A percentile compares a stretch with the other conserved stretches of the same genome.
Conservation (phyloP, 2,888 invertebrate genomes). For the Noctua janthe region DNA sequence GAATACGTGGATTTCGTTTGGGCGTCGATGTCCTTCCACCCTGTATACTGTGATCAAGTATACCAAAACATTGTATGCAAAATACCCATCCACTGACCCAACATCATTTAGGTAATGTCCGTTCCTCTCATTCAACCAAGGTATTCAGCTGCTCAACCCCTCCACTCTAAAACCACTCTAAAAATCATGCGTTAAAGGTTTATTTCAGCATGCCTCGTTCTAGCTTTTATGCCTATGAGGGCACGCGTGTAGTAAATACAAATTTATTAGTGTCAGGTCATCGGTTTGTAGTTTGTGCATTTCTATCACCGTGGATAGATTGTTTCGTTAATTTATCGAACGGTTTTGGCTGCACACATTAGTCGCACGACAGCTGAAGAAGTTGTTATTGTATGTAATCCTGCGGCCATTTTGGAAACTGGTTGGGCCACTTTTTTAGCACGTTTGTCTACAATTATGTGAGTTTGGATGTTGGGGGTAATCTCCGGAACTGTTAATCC, state of each 20-base stretch:
- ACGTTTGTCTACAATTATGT: not conserved
- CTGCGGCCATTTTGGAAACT: not conserved
- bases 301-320: constrained; percentile 54
- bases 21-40: not conserved
- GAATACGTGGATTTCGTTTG: not conserved
- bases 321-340: constrained; percentile 52
- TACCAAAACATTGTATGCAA: constrained; percentile 24
- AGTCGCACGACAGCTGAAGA: constrained; percentile 14
- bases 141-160: constrained; percentile 15
- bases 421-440: not conserved
- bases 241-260: constrained; percentile 55
- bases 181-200: not conserved
- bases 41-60: not conserved
- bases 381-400: not conserved
- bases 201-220: constrained; percentile 29
- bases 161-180: constrained; percentile 28
- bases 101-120: constrained; percentile 42
- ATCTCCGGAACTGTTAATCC: not conserved
- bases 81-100: constrained; percentile 5
- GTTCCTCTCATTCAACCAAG: constrained; percentile 32
- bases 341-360: constrained; percentile 26
- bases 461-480: not conserved
- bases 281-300: constrained; percentile 59
- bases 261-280: constrained; percentile 71
- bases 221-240: constrained; percentile 32